phyloP scores from a whole-genome alignment of 2,888 invertebrate genomes.

The Leuctra nigra region DNA sequence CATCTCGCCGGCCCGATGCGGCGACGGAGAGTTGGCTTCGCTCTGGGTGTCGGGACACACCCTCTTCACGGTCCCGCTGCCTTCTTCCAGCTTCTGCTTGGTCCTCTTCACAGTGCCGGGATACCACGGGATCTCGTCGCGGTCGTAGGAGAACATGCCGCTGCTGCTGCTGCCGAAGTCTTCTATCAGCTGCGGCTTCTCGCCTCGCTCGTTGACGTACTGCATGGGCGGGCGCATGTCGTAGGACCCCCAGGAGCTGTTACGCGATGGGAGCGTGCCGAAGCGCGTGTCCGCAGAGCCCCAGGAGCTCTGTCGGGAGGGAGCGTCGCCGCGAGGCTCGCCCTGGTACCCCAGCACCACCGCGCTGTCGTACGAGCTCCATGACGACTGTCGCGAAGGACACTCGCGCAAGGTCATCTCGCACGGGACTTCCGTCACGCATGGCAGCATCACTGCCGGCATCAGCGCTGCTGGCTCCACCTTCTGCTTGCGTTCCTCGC shows the following conservation, averaged over 20 bases:
- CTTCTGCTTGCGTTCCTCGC: constrained; percentile 49
- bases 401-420: constrained; percentile 41
- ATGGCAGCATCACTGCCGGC: constrained; percentile 37
- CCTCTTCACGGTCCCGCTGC: constrained; percentile 38
- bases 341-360: constrained; percentile 53
- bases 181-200: constrained; percentile 19
- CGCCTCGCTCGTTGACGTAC: constrained; percentile 27
- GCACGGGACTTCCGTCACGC: constrained; percentile 29
- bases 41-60: constrained; percentile 31
- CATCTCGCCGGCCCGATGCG: constrained; percentile 8
- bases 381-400: constrained; percentile 65
- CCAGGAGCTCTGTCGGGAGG: constrained; percentile 76
- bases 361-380: constrained; percentile 73
- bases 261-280: constrained; percentile 55
- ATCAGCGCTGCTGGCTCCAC: constrained; percentile 19
- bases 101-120: constrained; percentile 64
- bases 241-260: constrained; percentile 66
- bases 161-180: constrained; percentile 31
- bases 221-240: constrained; percentile 47
- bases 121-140: constrained; percentile 57
- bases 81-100: constrained; percentile 60
- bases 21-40: constrained; percentile 35
- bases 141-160: constrained; percentile 50
- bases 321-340: constrained; percentile 44
- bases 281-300: constrained; percentile 62